A percentile compares a stretch with the other conserved stretches of the same genome.
Evolutionary conservation across 2,888 invertebrate species (phyloP).

Genomic region (Serripes groenlandicus): DNA sequence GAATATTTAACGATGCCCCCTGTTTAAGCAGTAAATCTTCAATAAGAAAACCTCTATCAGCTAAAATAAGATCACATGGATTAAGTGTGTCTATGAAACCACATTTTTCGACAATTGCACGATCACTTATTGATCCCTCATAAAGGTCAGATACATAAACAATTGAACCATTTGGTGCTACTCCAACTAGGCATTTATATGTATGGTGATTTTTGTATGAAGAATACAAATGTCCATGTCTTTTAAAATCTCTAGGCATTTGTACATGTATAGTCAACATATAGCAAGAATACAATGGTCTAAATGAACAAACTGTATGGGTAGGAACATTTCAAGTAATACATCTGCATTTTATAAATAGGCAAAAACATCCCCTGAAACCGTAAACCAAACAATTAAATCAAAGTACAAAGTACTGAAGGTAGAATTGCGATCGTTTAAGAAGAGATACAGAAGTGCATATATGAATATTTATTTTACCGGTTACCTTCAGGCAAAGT

Average conservation of each 20-base stretch:
- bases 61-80: neutral
- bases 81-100: neutral
- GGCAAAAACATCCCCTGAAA: neutral
- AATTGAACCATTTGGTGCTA: conserved; percentile 42
- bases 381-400: no score
- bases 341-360: conserved; percentile 1
- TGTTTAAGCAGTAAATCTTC: neutral
- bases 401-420: no score
- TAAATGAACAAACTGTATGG: no score
- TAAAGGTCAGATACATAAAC: conserved; percentile 36
- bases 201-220: conserved; percentile 43
- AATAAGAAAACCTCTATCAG: neutral
- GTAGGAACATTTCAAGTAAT: no score
- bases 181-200: conserved; percentile 44
- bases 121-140: conserved; percentile 25
- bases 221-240: conserved; percentile 40
- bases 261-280: conserved; percentile 47
- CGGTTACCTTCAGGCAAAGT: no score
- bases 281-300: no score
- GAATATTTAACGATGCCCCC: neutral
- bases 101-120: neutral
- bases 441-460: no score
- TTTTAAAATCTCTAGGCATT: conserved; percentile 37
- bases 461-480: no score
- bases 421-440: no score